phyloP scores from a whole-genome alignment of 2,797 vertebrate species.

The Coregonus suidteri region DNA sequence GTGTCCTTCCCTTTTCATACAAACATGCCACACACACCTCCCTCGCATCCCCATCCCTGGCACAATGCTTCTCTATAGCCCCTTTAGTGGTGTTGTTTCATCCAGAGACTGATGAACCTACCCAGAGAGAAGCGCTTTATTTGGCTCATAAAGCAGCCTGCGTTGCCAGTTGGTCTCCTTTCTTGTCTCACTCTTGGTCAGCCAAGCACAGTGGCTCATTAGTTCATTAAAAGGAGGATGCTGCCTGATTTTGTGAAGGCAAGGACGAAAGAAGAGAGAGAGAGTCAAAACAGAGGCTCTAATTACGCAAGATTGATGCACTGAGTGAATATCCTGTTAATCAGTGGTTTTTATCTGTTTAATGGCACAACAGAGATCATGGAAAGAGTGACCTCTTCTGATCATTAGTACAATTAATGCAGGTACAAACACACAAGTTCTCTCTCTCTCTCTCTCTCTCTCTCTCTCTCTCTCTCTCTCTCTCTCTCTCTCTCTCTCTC shows the following conservation, averaged over 20 bases:
- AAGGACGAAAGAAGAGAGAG: neutral
- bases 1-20: conserved; percentile 65
- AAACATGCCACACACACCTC: conserved; percentile 14
- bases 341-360: conserved; percentile 78
- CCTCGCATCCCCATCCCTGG: conserved; percentile 9
- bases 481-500: neutral
- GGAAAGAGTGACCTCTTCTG: conserved; percentile 70
- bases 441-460: neutral
- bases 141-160: conserved; percentile 49
- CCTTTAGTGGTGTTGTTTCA: conserved; percentile 24
- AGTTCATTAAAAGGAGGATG: conserved; percentile 67
- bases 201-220: conserved; percentile 69
- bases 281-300: conserved; percentile 64
- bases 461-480: too few species aligned
- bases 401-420: conserved; percentile 73
- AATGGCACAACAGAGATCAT: conserved; percentile 72
- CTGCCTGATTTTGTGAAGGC: conserved; percentile 40
- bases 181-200: conserved; percentile 65
- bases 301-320: conserved; percentile 75
- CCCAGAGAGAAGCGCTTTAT: conserved; percentile 52
- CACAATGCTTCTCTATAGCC: conserved; percentile 10
- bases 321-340: conserved; percentile 71
- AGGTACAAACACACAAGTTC: conserved; percentile 38
- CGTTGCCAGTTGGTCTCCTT: conserved; percentile 52
- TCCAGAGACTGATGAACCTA: conserved; percentile 44